phyloP scores from a whole-genome alignment of 2,113 vertebrate genomes.

The Alethe castanea region DNA sequence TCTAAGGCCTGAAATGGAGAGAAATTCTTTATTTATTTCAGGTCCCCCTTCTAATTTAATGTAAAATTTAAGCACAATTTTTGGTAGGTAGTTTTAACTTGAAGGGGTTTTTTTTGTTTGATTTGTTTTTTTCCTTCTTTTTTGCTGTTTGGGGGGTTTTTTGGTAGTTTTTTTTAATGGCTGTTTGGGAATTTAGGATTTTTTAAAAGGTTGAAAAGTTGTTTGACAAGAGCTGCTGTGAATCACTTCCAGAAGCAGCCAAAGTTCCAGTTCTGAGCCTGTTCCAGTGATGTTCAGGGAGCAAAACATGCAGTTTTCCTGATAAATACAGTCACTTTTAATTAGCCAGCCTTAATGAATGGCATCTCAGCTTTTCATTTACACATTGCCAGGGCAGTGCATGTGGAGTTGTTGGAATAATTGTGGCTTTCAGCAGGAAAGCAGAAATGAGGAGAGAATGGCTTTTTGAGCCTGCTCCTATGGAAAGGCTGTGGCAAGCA shows the following conservation, averaged over 20 bases:
- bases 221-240: neutral
- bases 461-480: neutral
- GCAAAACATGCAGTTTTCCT: neutral
- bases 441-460: neutral
- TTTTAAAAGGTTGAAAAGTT: neutral
- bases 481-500: constrained; percentile 23
- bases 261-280: neutral
- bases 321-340: constrained; percentile 33
- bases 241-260: neutral
- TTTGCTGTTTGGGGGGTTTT: neutral
- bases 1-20: neutral
- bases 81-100: neutral
- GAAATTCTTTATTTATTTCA: neutral
- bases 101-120: too few species aligned
- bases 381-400: neutral
- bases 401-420: neutral
- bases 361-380: neutral
- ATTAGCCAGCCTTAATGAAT: constrained; percentile 29
- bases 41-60: fast-evolving
- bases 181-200: neutral
- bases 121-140: neutral
- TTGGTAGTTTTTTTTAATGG: too few species aligned
- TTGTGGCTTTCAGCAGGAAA: constrained; percentile 29
- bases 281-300: neutral
- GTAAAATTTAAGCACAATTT: neutral